Base-by-base conservation (phyloP, 2,113 vertebrate species). In the Ictidomys tridecemlineatus region DNA sequence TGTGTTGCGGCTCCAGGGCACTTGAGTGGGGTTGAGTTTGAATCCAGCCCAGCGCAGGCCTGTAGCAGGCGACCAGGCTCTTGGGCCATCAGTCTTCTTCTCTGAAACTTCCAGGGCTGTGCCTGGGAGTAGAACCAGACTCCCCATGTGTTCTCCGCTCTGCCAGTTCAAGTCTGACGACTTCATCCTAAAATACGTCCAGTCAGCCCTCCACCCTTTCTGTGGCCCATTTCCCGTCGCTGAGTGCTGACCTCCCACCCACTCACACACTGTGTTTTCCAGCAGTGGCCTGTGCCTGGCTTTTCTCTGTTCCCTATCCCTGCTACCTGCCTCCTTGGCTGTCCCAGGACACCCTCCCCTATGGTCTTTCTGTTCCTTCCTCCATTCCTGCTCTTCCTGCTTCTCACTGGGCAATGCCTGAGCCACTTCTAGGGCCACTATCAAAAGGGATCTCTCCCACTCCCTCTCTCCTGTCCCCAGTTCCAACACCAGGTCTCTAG, bases 41-140 rank as follows among this genome's bases (percentile, higher is more conserved):
- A 28, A 7, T 61, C 48, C 5, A 3, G 28, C 0, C 48, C 5
- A 3, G 34, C 0, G 4, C 4, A 8, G 37, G 45, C 28, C 51
- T 42, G 22, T 0, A 69, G 77, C 20, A 18, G 79, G 18, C 8
- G 17, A 10, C 56, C 53, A 48, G 67, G 78, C 58, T 58, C 56
- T 42, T 48, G 0, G 6, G 17, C 34, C 65, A 16, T 39, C 39
- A 16, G 39, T 2, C 56, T 22, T 26, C 74, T 67, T 34, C 39
- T 34, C 10, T 24, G 30, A 84, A 26, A 5, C 8, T n/a, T 69
- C 10, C 32, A 61, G 67, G 51, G 26, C 74, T 13, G 14, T 2
- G 0, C 4, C 7, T 13, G 7, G 79, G 48, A 24, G 26, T 2
- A 4, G 3, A 8, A n/a, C 82, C 7, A 24, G 0, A 12, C 45